Base-by-base conservation (phyloP, 2,888 invertebrate species). In the Caenorhabditis sp. region DNA sequence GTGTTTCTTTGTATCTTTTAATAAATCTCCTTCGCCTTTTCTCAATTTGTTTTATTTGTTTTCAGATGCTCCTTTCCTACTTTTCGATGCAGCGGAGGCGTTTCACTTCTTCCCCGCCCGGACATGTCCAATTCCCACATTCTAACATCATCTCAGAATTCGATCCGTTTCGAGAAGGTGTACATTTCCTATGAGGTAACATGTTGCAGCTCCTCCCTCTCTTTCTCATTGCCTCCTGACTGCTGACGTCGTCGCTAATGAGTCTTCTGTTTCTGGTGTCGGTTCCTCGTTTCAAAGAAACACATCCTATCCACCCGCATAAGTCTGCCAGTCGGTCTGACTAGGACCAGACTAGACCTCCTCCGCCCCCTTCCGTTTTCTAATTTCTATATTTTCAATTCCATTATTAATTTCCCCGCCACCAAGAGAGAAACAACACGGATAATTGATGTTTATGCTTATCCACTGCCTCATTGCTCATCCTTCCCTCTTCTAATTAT, bases 81-180 rank as follows among this genome's bases (percentile, higher is more conserved):
- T 55, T 67, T 64, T 26, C 0, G 15, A 26, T n/a, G n/a, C n/a
- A 32, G 15, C 56, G 20, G 20, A 20, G 26, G 60, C 60, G 69
- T 69, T 47, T 32, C 32, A 28, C 28, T n/a, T 35, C 44, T 44
- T 58, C 15, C 15, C 55, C 40, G n/a, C n/a, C n/a, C n/a, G n/a
- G n/a, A n/a, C n/a, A n/a, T n/a, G n/a, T n/a, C n/a, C n/a, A n/a
- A 22, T 32, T 58, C 58, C 22, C 9, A 50, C 11, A 64, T 55
- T 71, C 71, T 64, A 62, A 64, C 62, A 62, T 62, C 62, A 71
- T 62, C 18, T 18, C 22, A 40, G 62, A 62, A 71, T 71, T 71
- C 56, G 62, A 71, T 64, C 62, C 24, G 44, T 56, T 32, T 71
- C 44, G 28, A 44, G 47, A 64, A 64, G 62, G 62, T 64, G 71